Evolutionary conservation across 2,113 vertebrate genomes (phyloP), one percentile per base, ranked within the genome.

Genomic region (Spea bombifrons): DNA sequence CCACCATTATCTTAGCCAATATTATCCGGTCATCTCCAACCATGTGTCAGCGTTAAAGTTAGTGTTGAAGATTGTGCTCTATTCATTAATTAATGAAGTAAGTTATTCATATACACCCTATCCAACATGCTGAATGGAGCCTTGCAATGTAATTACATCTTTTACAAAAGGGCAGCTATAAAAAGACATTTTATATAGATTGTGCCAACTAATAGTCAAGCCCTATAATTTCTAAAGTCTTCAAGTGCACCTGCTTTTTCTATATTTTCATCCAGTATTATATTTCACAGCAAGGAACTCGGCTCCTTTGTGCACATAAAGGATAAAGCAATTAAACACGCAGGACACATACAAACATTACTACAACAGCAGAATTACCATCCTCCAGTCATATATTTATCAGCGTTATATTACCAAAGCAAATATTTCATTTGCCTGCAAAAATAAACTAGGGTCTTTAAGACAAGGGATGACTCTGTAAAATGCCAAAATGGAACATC

Each of bases 11-110:
- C 71, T 73, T 66, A 78, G 65, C 65, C 61, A 80, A 43, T 79
- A 83, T 61, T 47, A 48, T 66, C 65, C 66, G 82, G 81, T 76
- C 80, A 86, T 84, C 82, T 75, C 64, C 75, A 0, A 0, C 81
- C 73, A 75, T 65, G 83, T 85, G 44, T 81, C 75, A 72, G 81
- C 79, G 30, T 83, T 84, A 81, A 82, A 82, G n/a, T n/a, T 48
- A 79, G 65, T 9, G 13, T 66, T 55, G 66, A 79, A 63, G 64
- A 59, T 55, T 67, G 67, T 59, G 55, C 57, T 85, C 85, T 74
- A 55, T 79, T 85, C 84, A 81, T 55, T 88, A 83, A 66, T 49
- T 70, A 83, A 87, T 86, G 81, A 12, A 85, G 66, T 71, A 85
- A 85, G 71, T 82, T 85, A 76, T 65, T 17, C 17, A 85, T 85